Percentiles rank a stretch among this genome's conserved stretches.
These are phyloP conservation scores for Buceros bicornis DNA, from an alignment of 2,797 vertebrate species.

Conservation along the genomic window DNA sequence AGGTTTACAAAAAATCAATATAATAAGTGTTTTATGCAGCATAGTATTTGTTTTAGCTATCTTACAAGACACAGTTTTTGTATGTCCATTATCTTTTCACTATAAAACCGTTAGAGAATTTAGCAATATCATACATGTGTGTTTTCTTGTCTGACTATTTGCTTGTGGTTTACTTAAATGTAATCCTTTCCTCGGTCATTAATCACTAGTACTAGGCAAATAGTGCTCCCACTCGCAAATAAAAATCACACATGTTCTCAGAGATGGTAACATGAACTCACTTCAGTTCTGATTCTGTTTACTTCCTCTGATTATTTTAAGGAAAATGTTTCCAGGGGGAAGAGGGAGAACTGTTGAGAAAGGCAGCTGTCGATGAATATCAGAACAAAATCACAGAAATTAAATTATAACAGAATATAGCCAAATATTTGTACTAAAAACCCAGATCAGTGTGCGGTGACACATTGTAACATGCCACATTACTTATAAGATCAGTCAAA, in stretches of 20 bases:
- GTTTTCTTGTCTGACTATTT: constrained; percentile 7
- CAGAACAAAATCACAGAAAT: neutral
- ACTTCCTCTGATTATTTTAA: neutral
- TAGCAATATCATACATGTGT: neutral
- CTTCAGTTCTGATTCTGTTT: neutral
- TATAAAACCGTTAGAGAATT: constrained; percentile 13
- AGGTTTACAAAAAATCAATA: constrained; percentile 27
- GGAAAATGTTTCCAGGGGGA: neutral
- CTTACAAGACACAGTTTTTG: neutral
- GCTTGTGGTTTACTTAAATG: neutral
- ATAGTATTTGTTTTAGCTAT: neutral
- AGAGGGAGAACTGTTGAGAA: neutral
- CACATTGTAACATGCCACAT: neutral
- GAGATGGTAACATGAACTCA: neutral
- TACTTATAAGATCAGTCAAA: constrained; percentile 44
- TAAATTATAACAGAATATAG: neutral
- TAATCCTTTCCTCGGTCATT: neutral
- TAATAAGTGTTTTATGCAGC: constrained; percentile 2
- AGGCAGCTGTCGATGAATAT: neutral
- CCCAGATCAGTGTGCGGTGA: neutral
- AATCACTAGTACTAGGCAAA: neutral
- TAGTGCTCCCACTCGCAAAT: neutral
- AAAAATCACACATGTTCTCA: neutral
- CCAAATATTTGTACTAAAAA: constrained; percentile 19
- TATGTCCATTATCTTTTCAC: constrained; percentile 13